These are phyloP conservation scores for Pseudoatta argentina DNA, from an alignment of 1,140 invertebrate genomes.

Conservation along the genomic window DNA sequence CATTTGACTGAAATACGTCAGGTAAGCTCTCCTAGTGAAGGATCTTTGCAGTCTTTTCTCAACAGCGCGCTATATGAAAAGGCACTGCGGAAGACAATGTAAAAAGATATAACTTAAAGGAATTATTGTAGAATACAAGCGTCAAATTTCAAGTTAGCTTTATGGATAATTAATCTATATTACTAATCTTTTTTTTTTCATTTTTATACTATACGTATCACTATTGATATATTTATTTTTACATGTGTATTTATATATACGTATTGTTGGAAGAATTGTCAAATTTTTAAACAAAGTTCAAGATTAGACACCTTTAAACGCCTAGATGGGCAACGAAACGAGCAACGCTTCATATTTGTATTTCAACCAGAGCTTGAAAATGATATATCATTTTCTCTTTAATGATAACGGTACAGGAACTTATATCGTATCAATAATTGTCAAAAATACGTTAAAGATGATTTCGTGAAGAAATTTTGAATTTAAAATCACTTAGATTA, in stretches of 20 bases:
- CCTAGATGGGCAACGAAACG: background rate
- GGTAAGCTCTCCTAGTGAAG: background rate
- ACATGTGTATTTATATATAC: background rate
- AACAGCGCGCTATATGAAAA: background rate
- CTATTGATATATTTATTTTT: background rate
- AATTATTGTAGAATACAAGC: background rate
- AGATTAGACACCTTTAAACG: background rate
- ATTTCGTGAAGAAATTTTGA: slow-evolving; percentile 26
- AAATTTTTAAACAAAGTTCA: background rate
- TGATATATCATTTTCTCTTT: slow-evolving; percentile 14
- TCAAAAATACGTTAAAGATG: background rate
- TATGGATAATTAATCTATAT: background rate
- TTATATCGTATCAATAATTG: background rate
- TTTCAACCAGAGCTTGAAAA: slow-evolving; percentile 23
- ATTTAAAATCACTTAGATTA: background rate
- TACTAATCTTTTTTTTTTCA: background rate
- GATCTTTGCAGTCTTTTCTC: background rate
- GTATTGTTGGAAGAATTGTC: background rate
- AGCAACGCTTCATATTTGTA: background rate
- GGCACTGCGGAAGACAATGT: background rate
- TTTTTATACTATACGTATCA: background rate
- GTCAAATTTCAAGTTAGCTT: background rate
- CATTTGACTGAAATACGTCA: slow-evolving; percentile 36
- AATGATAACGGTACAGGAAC: background rate
- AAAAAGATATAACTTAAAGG: background rate